phyloP scores from a whole-genome alignment of 92 coral and sea anemone species.

The Epizoanthus scotinus region DNA sequence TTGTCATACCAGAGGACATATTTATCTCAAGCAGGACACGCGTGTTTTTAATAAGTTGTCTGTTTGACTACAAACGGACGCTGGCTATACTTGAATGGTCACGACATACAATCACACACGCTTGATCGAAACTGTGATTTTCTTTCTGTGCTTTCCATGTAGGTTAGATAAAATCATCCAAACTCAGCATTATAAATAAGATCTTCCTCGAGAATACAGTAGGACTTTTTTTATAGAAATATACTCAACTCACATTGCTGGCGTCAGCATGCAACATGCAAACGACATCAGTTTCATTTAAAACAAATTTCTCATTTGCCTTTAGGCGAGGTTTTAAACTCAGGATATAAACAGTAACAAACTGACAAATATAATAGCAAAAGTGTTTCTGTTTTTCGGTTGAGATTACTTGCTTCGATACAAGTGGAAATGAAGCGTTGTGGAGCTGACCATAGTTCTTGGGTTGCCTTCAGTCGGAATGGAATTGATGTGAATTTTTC shows the following conservation, averaged over 20 bases:
- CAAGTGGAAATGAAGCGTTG: neutral
- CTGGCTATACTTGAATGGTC: slow-evolving; percentile 12
- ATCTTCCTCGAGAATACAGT: neutral
- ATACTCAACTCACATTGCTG: no score
- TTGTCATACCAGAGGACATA: neutral
- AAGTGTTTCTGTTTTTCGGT: slow-evolving; percentile 10
- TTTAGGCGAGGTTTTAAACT: slow-evolving; percentile 9
- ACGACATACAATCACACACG: neutral
- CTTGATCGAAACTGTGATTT: neutral
- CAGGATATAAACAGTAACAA: neutral
- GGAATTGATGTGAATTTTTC: neutral
- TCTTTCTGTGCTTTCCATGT: neutral
- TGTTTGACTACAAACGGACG: slow-evolving; percentile 6
- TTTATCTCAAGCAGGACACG: neutral
- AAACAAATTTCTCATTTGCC: slow-evolving; percentile 22
- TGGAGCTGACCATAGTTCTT: neutral
- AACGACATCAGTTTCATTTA: neutral
- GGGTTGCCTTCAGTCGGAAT: neutral
- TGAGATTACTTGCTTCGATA: neutral
- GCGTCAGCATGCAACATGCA: neutral
- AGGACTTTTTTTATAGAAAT: neutral
- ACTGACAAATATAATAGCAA: neutral
- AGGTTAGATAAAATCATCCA: neutral
- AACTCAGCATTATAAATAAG: neutral
- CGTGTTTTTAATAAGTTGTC: neutral